Evolutionary conservation across 2,113 vertebrate species (phyloP), one percentile per base, ranked within the genome.

Genomic region (Marmota flaviventris): DNA sequence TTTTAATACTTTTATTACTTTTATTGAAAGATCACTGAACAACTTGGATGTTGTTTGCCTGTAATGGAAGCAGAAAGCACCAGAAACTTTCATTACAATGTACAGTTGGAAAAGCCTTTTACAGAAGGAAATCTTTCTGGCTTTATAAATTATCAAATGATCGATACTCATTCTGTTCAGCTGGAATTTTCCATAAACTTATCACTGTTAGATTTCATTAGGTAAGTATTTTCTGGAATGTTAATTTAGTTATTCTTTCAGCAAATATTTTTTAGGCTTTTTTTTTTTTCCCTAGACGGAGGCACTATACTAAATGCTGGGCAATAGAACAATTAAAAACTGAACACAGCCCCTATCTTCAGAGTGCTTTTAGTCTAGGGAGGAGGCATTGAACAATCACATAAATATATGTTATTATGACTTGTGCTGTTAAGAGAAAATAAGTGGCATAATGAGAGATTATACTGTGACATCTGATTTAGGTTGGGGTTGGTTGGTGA

Each of bases 161-260:
- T 98, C 67, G 86, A 83, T 65, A 98, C 98, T 89, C 97, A 79
- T 18, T 97, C 95, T 94, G 96, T 97, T 92, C 84, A 8, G 20
- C 97, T 99, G 27, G 96, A 98, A 77, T 99, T 99, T 98, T 99
- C 99, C 53, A 32, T 99, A 89, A 98, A 98, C 78, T 98, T 99
- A 56, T 98, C 99, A 45, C 96, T 99, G 29, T 91, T 98, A 86
- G 99, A 99, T 98, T 99, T 99, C 95, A 99, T 99, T 98, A 99
- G 99, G 99, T 99, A 99, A 98, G 45, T 97, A 85, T 67, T 82
- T 96, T 96, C 70, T 95, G 22, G 22, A 76, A 77, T 87, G 16
- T 93, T 77, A 94, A 93, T 70, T 95, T 85, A 96, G 67, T 92
- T 20, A 82, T 93, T 96, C 67, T 45, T 87, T 96, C 24, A 93